phyloP scores from a whole-genome alignment of 1,140 invertebrate species.

The Eueides isabella region DNA sequence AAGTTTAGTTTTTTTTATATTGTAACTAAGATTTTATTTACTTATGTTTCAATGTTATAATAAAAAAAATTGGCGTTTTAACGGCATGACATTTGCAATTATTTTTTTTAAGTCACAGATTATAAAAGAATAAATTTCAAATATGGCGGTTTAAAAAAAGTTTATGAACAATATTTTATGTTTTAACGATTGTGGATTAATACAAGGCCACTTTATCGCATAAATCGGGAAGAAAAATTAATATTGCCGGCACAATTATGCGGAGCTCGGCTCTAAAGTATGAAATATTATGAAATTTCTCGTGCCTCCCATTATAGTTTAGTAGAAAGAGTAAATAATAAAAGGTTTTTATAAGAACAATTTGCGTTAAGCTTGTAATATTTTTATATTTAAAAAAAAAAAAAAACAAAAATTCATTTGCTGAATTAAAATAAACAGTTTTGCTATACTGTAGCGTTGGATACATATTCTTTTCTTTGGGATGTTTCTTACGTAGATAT shows the following conservation, averaged over 20 bases:
- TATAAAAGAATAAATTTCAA: neutral
- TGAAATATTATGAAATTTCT: slow-evolving; percentile 14
- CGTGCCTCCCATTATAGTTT: slow-evolving; percentile 7
- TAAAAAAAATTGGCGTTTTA: no score
- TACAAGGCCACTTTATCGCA: slow-evolving; percentile 5
- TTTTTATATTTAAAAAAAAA: neutral
- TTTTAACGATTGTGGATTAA: slow-evolving; percentile 12
- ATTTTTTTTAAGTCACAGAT: no score
- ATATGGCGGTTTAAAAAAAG: neutral
- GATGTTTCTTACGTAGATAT: no score
- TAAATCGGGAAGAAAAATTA: slow-evolving; percentile 13
- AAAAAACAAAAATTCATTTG: no score
- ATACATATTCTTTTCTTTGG: no score
- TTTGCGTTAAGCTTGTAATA: neutral
- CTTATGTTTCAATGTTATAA: no score
- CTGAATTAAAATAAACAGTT: no score
- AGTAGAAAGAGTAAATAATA: slow-evolving; percentile 12
- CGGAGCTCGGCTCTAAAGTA: slow-evolving; percentile 11
- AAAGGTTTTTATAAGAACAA: slow-evolving; percentile 6
- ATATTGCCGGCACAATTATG: slow-evolving; percentile 11
- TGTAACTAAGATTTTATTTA: neutral
- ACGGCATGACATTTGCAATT: no score
- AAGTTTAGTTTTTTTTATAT: neutral
- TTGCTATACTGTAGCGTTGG: no score
- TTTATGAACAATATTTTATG: neutral